Evolutionary conservation across 2,113 vertebrate genomes (phyloP), one percentile per base, ranked within the genome.

Genomic region (Chaetops frenatus): DNA sequence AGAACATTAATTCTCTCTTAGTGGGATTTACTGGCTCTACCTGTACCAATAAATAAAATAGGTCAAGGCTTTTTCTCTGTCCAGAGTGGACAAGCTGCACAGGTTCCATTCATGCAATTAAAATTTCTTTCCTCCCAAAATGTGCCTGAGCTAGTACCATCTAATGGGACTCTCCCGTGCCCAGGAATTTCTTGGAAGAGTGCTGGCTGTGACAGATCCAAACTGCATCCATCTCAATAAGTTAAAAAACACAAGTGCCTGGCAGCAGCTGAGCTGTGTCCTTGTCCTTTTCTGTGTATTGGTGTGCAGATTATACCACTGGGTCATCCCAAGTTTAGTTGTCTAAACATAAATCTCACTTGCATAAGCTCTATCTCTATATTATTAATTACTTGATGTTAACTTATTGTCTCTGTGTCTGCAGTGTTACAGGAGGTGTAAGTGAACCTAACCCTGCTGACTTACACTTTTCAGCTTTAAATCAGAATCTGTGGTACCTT

Each of bases 121-220:
- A 60, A 81, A 38, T 61, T 61, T 40, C 4, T 35, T 64, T 40
- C 12, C 9, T 72, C 7, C 6, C 8, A 11, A 58, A 58, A 29
- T 3, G 0, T 31, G 7, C 17, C 8, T 5, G 1, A 53, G 12
- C 15, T 57, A 5, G 0, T 8, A 16, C 6, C 33, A 36, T 19
- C 6, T 36, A 10, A 31, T 21, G 24, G 19, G 19, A 53, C 24
- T 28, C 8, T 12, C 25, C 4, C 4, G 22, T 54, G 15, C 7
- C 36, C 25, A 16, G 31, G 15, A 54, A 25, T n/a, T 19, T 5
- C 9, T 10, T 45, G 38, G 17, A 12, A 36, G 53, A 35, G 3
- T 20, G 1, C 15, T 74, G 60, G 13, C 7, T 62, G 29, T 21
- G 1, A 1, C 16, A 17, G 40, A 64, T 9, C 9, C 82, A 42